These are phyloP conservation scores for Chaetops frenatus DNA, from an alignment of 2,113 vertebrate genomes.

Conservation along the genomic window DNA sequence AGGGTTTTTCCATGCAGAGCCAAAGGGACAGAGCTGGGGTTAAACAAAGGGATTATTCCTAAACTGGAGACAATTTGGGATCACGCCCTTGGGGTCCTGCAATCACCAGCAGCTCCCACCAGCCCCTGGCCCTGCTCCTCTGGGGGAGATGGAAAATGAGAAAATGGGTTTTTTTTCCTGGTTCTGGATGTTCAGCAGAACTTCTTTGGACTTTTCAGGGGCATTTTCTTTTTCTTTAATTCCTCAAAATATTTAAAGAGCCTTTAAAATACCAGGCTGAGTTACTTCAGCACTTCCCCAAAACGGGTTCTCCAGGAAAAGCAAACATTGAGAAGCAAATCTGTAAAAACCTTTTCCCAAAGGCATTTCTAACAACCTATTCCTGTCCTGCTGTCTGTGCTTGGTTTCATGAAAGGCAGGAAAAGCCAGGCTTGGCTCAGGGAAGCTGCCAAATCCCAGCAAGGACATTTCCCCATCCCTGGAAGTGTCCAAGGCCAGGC, in stretches of 20 bases:
- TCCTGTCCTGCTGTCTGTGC: not conserved
- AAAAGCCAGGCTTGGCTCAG: not conserved
- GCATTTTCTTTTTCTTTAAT: not conserved
- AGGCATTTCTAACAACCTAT: not conserved
- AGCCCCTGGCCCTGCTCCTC: not conserved
- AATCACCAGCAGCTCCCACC: not conserved
- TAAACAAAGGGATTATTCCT: not conserved
- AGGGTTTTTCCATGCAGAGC: not conserved
- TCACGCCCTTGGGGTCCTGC: not conserved
- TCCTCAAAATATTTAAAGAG: not conserved
- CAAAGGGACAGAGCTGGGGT: not conserved
- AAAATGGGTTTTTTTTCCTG: not conserved
- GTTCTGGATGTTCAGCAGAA: not conserved
- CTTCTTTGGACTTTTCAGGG: not conserved
- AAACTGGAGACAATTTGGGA: constrained; percentile 14
- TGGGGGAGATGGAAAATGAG: not conserved
- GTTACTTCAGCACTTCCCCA: not conserved
- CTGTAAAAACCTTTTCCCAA: not conserved
- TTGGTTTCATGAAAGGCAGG: not conserved
- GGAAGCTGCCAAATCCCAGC: not conserved
- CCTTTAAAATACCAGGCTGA: not conserved
- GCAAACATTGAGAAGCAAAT: not conserved
- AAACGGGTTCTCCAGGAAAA: not conserved
- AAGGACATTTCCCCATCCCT: not conserved
- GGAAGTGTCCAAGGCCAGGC: not conserved